phyloP scores from a whole-genome alignment of 2,888 invertebrate species.

The Globia sparganii region DNA sequence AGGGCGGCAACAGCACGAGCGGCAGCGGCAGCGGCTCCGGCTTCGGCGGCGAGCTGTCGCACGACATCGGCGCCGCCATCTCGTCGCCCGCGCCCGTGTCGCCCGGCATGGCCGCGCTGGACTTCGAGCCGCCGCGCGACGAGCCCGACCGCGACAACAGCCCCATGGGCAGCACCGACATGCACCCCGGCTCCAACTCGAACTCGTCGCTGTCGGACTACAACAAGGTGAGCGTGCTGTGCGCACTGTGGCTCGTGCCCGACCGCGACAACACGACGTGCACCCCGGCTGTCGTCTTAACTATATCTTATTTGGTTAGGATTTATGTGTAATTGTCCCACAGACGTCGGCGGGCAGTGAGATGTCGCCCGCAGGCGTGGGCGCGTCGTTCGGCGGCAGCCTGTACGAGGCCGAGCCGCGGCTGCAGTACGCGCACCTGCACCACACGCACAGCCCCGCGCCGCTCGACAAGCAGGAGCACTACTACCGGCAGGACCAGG shows the following conservation, averaged over 20 bases:
- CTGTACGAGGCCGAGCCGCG: conserved; percentile 60
- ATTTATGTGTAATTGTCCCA: neutral
- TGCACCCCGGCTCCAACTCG: conserved; percentile 68
- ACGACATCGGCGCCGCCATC: conserved; percentile 95
- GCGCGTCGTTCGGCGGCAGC: conserved; percentile 71
- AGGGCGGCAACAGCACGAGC: conserved; percentile 72
- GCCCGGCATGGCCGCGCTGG: conserved; percentile 92
- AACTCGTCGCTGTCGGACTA: conserved; percentile 82
- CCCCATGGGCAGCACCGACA: conserved; percentile 68
- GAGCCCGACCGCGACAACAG: conserved; percentile 61
- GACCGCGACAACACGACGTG: too few relatives aligned
- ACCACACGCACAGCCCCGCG: conserved; percentile 63
- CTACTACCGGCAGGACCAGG: conserved; percentile 82
- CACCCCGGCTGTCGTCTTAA: too few relatives aligned
- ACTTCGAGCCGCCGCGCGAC: conserved; percentile 92
- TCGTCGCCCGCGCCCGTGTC: conserved; percentile 93
- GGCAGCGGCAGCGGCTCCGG: conserved; percentile 66
- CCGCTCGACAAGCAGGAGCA: conserved; percentile 66
- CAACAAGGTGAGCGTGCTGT: conserved; percentile 75
- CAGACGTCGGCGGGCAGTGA: conserved; percentile 74
- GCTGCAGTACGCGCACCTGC: conserved; percentile 67
- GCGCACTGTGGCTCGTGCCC: too few relatives aligned
- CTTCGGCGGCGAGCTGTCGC: conserved; percentile 93
- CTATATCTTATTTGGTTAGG: too few relatives aligned
- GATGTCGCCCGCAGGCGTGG: conserved; percentile 73